phyloP scores from a whole-genome alignment of 2,888 invertebrate species.

The Drosophila setosimentum region DNA sequence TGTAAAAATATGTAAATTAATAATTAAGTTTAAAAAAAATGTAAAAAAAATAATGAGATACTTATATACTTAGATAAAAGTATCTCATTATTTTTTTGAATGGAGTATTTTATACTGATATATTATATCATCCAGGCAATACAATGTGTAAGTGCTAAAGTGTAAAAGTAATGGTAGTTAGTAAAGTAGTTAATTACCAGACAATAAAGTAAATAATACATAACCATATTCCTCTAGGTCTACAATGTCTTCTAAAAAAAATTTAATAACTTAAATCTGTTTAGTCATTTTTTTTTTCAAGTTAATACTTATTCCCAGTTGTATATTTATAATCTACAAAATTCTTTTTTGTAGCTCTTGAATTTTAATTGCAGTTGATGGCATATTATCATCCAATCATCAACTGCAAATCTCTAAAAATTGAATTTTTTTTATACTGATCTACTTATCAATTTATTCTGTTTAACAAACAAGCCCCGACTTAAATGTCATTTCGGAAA shows the following conservation, averaged over 20 bases:
- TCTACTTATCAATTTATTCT: constrained; percentile 1
- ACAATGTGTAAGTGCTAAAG: too few species aligned
- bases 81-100: too few species aligned
- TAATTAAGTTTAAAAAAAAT: neutral
- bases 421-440: neutral
- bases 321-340: neutral
- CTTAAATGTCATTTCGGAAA: constrained; percentile 21
- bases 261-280: neutral
- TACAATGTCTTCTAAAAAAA: neutral
- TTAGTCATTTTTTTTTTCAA: neutral
- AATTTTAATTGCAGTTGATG: neutral
- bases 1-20: neutral
- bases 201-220: too few species aligned
- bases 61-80: too few species aligned
- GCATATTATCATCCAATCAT: neutral
- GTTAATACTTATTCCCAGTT: neutral
- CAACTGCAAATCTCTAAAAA: neutral
- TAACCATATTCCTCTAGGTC: neutral
- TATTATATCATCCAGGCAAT: neutral
- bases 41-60: neutral
- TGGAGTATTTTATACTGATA: neutral
- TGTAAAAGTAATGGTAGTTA: neutral
- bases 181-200: neutral
- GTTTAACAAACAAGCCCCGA: constrained; percentile 10
- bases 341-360: neutral